Base-by-base conservation (phyloP, 2,888 invertebrate genomes). In the Cryptocephalus moraei region DNA sequence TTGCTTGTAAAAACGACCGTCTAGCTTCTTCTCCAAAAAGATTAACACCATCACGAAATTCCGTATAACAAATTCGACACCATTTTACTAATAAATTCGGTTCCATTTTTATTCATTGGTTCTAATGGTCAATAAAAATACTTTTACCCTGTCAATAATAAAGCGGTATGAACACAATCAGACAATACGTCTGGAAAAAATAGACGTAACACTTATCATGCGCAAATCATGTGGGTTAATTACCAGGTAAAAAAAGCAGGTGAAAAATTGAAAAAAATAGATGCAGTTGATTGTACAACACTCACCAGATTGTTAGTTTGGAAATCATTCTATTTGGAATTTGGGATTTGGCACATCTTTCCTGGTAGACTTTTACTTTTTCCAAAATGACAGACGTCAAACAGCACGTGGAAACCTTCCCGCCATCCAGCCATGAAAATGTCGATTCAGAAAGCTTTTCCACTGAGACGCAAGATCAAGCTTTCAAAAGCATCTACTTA, bases 21-120 rank as follows among this genome's bases (percentile, higher is more conserved):
- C 78, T 76, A 49, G 82, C 81, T 71, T 82, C 80, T 60, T 78
- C 76, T 60, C 80, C 77, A 64, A 80, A 82, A 69, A 82, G 75
- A 73, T 77, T 75, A 57, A 82, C 71, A 46, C 79, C 77, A 56
- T 76, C 75, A 62, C 76, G 75, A 58, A 75, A 75, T 62, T 78
- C 76, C 56, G 75, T 73, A 51, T 77, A 78, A 70, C 84, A 84
- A 56, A 84, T 77, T 54, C 84, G 77, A 66, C 84, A 84, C 63
- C 75, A 61, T 55, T 58, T 61, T 46, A 59, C 46, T 43, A 51
- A 44, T 12, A 55, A 47, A 51, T 61, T 61, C 52, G 58, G 57
- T 57, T 63, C 64, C 65, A 65, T 65, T 63, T 63, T 64, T 55
- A 55, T 56, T 54, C 61, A 61, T 61, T 52, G 55, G 59, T 44